Conservation (phyloP, 2,797 vertebrate genomes). For the Falco concolor region DNA sequence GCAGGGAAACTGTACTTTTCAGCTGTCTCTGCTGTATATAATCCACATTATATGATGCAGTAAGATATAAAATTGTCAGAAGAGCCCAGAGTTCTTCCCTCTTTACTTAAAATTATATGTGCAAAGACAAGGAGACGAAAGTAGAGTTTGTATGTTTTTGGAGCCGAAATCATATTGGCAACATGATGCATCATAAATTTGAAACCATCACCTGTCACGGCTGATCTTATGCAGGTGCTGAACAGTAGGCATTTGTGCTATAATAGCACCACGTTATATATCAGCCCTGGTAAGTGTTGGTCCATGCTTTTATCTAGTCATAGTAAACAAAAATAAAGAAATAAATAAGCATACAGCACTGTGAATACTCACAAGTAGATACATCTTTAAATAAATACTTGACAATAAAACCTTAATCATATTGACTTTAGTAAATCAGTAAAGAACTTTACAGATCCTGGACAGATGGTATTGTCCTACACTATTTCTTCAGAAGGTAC, state of each 20-base stretch:
- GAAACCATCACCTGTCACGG: not conserved
- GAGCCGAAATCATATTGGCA: slow-evolving; percentile 3
- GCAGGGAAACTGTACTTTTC: slow-evolving; percentile 34
- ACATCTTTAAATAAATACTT: not conserved
- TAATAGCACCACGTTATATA: not conserved
- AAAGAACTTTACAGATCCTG: not conserved
- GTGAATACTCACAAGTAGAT: not conserved
- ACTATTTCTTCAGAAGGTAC: not conserved
- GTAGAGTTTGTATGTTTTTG: not conserved
- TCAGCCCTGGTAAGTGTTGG: not conserved
- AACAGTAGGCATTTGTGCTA: not conserved
- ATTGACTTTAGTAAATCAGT: not conserved
- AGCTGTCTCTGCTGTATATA: slow-evolving; percentile 12
- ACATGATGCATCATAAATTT: slow-evolving; percentile 11
- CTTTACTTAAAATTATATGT: slow-evolving; percentile 4
- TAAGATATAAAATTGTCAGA: slow-evolving; percentile 37
- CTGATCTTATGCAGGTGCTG: not conserved
- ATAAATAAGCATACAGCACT: not conserved
- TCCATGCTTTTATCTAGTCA: not conserved
- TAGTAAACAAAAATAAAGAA: not conserved
- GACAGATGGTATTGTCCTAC: not conserved
- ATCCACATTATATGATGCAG: slow-evolving; percentile 15
- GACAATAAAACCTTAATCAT: not conserved
- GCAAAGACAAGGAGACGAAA: not conserved
- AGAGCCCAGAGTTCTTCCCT: not conserved